Conservation (phyloP, 2,888 invertebrate genomes). For the Itoplectis maculator region DNA sequence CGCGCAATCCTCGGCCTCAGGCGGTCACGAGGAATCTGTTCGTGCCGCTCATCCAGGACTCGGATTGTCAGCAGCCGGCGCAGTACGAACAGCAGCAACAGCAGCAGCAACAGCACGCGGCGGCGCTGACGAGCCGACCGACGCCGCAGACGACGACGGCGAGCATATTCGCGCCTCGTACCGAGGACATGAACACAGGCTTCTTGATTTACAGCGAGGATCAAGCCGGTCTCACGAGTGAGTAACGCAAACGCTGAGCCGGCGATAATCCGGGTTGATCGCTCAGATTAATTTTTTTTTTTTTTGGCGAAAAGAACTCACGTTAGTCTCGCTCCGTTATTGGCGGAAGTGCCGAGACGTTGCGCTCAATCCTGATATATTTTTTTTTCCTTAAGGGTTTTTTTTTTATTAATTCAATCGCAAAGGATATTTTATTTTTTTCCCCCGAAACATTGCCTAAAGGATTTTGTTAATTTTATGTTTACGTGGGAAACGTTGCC, state of each 20-base stretch:
- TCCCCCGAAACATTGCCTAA: no score
- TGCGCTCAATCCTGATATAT: no score
- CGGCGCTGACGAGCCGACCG: slow-evolving; percentile 75
- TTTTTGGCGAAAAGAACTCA: no score
- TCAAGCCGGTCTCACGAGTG: slow-evolving; percentile 93
- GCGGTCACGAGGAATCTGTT: slow-evolving; percentile 75
- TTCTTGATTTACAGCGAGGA: slow-evolving; percentile 95
- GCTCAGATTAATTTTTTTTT: no score
- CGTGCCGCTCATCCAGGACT: slow-evolving; percentile 71
- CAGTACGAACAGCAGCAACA: slow-evolving; percentile 64
- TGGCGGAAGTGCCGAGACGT: no score
- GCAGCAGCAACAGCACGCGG: slow-evolving; percentile 61
- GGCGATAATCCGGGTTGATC: neutral
- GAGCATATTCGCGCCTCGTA: slow-evolving; percentile 92
- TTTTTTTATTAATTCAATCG: no score
- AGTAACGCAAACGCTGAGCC: slow-evolving; percentile 85
- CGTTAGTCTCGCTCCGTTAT: no score
- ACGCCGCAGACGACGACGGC: slow-evolving; percentile 90
- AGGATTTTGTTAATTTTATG: no score
- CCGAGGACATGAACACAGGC: slow-evolving; percentile 97
- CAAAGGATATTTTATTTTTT: no score
- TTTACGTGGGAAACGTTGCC: no score
- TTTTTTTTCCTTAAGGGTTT: no score
- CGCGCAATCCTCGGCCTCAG: slow-evolving; percentile 69
- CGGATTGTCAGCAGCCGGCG: slow-evolving; percentile 57